Base-by-base conservation (phyloP, 2,888 invertebrate genomes). In the Prosapia bicincta region DNA sequence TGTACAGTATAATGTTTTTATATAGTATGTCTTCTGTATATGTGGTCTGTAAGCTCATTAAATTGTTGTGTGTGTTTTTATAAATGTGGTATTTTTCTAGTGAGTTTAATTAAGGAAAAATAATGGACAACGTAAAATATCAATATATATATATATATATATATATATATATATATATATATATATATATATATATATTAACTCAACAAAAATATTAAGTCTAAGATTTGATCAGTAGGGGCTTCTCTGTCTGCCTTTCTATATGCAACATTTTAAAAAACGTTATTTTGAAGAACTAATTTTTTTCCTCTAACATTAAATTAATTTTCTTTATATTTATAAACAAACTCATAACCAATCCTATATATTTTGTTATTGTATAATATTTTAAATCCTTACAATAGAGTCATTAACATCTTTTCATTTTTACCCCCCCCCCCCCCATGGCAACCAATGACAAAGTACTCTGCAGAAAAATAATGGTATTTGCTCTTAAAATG, bases 221-320 rank as follows among this genome's bases (percentile, higher is more conserved):
- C 71, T 71, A 71, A 66, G 54, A 69, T 73, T 75, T 76, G 79
- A 78, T 77, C 74, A 77, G 68, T 74, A 76, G 77, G 68, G 77
- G 26, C 72, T 69, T 72, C 69, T 70, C 38, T 24, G 65, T 20
- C 71, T 26, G 66, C 65, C 73, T 69, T 54, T 67, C n/a, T 73
- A 73, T 72, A 77, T 77, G 72, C 77, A 75, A 78, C 75, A 78
- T 66, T 76, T 68, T 76, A 68, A 72, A 77, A 75, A 77, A 77
- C 73, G 72, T 74, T 67, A 65, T 71, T 71, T 65, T 75, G 74
- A 77, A 72, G 66, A 76, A 74, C 72, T 78, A 78, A 76, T 76
- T 77, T 74, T n/a, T 75, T 75, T 71, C 72, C 72, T 74, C 74
- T n/a, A n/a, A n/a, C n/a, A n/a, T n/a, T n/a, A n/a, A n/a, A 73